Conservation (phyloP, 2,113 vertebrate species). For the Tetrax tetrax region DNA sequence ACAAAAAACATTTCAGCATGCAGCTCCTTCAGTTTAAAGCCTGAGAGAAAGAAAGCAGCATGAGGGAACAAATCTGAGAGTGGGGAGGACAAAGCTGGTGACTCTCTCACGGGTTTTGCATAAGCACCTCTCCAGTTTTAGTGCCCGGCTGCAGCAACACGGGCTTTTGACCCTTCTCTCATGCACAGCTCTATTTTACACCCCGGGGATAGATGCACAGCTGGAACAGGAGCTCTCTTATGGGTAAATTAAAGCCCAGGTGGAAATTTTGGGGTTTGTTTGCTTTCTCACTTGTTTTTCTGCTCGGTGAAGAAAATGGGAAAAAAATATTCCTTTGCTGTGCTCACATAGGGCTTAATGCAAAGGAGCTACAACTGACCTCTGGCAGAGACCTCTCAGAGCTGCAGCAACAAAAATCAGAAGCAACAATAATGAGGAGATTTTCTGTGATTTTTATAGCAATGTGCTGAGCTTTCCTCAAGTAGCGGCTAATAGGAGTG, state of each 20-base stretch:
- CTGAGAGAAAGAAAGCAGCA: background rate
- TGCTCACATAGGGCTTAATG: background rate
- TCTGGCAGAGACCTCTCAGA: background rate
- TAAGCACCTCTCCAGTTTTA: background rate
- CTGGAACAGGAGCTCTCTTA: no score
- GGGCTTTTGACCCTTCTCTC: background rate
- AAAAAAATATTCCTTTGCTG: background rate
- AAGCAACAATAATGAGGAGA: background rate
- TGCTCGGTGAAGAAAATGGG: fast-evolving
- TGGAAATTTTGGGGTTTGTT: background rate
- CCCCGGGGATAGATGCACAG: background rate
- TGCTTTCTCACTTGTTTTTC: background rate
- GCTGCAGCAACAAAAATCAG: background rate
- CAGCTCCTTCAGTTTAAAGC: background rate
- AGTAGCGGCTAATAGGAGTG: background rate
- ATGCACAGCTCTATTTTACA: background rate
- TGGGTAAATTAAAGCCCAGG: no score
- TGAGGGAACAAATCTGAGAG: background rate
- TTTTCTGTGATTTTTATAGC: background rate
- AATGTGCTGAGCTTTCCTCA: background rate
- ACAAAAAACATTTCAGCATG: background rate
- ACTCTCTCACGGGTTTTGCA: background rate
- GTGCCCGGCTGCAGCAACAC: background rate
- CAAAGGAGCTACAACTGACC: background rate
- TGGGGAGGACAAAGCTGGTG: background rate